These are phyloP conservation scores for Thinocorus orbignyianus DNA, from an alignment of 2,113 vertebrate species.

Conservation along the genomic window DNA sequence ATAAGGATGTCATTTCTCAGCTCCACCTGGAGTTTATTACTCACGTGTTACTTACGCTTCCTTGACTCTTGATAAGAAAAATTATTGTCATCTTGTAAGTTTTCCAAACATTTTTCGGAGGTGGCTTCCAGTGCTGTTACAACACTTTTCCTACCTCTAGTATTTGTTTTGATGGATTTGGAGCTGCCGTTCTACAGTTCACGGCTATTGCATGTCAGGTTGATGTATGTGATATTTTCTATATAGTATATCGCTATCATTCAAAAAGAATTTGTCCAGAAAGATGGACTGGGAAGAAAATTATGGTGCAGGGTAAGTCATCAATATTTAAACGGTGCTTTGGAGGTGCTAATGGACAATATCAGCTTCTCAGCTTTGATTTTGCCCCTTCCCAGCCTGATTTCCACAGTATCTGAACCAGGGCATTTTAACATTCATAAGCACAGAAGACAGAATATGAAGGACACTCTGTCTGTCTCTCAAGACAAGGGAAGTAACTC, in stretches of 20 bases:
- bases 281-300: neutral
- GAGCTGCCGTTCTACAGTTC: neutral
- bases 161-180: slow-evolving; percentile 27
- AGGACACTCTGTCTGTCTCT: neutral
- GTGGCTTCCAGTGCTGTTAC: neutral
- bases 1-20: neutral
- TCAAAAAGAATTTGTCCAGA: neutral
- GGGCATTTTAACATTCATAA: neutral
- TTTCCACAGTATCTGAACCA: neutral
- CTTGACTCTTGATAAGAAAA: slow-evolving; percentile 34
- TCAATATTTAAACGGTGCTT: neutral
- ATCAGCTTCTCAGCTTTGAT: neutral
- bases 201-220: neutral
- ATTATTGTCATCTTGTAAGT: neutral
- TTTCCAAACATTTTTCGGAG: slow-evolving; percentile 2
- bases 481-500: neutral
- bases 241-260: neutral
- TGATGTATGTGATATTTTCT: slow-evolving; percentile 5
- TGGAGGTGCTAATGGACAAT: neutral
- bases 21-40: slow-evolving; percentile 9
- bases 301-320: neutral
- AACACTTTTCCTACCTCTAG: neutral
- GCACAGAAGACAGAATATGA: neutral
- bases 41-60: slow-evolving; percentile 18
- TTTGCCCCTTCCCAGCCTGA: neutral